Conservation (phyloP, 2,797 vertebrate species). For the Hyperoplus immaculatus region DNA sequence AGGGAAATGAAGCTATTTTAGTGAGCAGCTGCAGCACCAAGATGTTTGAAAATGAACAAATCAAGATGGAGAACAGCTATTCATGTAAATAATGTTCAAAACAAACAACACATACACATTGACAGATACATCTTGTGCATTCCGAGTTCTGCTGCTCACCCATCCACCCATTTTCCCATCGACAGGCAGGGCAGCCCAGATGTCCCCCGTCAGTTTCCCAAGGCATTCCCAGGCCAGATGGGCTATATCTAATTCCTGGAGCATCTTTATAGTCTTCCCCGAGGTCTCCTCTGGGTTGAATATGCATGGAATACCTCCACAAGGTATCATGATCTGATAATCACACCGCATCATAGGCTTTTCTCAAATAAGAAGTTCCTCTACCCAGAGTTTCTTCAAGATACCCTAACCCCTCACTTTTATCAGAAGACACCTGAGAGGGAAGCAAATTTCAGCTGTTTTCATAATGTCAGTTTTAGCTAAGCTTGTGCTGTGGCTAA, state of each 20-base stretch:
- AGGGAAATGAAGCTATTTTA: conserved; percentile 7
- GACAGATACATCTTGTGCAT: not conserved
- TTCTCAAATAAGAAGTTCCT: too few species aligned
- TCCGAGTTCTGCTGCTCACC: not conserved
- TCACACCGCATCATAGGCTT: too few species aligned
- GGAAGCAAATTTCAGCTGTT: too few species aligned
- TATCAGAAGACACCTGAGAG: too few species aligned
- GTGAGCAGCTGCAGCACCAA: not conserved
- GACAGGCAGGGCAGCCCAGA: not conserved
- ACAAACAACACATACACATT: not conserved
- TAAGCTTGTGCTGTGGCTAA: too few species aligned
- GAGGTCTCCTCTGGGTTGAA: not conserved
- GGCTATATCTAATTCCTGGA: conserved; percentile 3
- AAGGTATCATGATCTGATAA: not conserved
- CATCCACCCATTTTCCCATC: not conserved
- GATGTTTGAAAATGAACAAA: not conserved
- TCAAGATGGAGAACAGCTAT: not conserved
- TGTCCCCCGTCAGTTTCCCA: not conserved
- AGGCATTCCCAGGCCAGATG: conserved; percentile 19
- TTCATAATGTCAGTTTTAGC: too few species aligned
- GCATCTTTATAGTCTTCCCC: not conserved
- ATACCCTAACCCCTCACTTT: too few species aligned
- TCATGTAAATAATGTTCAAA: not conserved
- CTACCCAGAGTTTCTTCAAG: too few species aligned
- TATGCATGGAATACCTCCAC: conserved; percentile 13